Conservation (phyloP, 2,888 invertebrate genomes). For the Ischnura elegans region DNA sequence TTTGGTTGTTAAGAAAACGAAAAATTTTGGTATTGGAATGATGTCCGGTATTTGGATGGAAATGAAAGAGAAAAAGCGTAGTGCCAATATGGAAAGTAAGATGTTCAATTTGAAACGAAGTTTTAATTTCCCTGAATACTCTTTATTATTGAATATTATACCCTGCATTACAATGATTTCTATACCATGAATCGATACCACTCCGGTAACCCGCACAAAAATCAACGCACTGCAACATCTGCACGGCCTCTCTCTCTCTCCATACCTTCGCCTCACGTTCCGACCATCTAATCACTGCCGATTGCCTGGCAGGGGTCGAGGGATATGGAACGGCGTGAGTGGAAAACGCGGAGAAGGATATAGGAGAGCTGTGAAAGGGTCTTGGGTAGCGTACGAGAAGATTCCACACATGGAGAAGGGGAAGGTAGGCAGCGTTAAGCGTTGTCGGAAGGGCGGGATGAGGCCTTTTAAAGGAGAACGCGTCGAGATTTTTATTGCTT, state of each 20-base stretch:
- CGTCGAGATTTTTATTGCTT: conserved; percentile 7
- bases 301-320: not conserved
- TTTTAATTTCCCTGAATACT: too few relatives aligned
- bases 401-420: not conserved
- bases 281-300: not conserved
- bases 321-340: not conserved
- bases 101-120: too few relatives aligned
- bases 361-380: not conserved
- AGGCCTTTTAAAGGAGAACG: not conserved
- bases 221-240: too few relatives aligned
- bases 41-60: too few relatives aligned
- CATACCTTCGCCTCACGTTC: not conserved
- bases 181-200: too few relatives aligned
- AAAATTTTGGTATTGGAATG: too few relatives aligned
- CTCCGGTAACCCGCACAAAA: too few relatives aligned
- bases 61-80: too few relatives aligned
- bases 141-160: too few relatives aligned
- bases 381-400: not conserved
- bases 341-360: not conserved
- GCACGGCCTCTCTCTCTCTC: not conserved
- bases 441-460: not conserved
- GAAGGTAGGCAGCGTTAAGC: not conserved
- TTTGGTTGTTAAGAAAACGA: too few relatives aligned
- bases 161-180: too few relatives aligned
- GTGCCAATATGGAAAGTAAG: too few relatives aligned